These are phyloP conservation scores for Trachelus tabidus DNA, from an alignment of 2,888 invertebrate genomes.

Conservation along the genomic window DNA sequence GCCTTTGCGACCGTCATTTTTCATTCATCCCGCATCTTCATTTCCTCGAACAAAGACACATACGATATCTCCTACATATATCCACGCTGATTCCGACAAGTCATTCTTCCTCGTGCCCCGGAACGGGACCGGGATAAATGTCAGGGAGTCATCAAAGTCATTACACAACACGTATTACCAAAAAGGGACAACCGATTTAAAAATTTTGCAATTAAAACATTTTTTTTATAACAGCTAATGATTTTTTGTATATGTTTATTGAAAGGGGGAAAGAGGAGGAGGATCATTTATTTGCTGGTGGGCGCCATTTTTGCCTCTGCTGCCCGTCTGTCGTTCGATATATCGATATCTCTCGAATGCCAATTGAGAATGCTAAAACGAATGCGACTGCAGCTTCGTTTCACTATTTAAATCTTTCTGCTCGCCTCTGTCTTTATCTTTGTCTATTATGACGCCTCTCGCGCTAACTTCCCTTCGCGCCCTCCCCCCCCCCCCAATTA, in stretches of 20 bases:
- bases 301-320: background rate
- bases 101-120: background rate
- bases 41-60: background rate
- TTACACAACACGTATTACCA: background rate
- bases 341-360: background rate
- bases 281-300: background rate
- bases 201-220: background rate
- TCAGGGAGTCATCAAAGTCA: background rate
- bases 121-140: background rate
- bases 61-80: background rate
- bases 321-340: background rate
- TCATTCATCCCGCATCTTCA: background rate
- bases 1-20: background rate
- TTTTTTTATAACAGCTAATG: too few relatives aligned
- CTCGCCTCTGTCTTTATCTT: background rate
- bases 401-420: background rate
- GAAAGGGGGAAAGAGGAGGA: background rate
- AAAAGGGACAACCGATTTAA: background rate
- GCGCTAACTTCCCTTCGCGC: background rate
- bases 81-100: background rate
- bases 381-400: constrained; percentile 1
- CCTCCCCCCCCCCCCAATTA: background rate
- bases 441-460: background rate
- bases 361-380: background rate
- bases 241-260: too few relatives aligned